Base-by-base conservation (phyloP, 1,140 invertebrate species). In the Contarinia nasturtii region DNA sequence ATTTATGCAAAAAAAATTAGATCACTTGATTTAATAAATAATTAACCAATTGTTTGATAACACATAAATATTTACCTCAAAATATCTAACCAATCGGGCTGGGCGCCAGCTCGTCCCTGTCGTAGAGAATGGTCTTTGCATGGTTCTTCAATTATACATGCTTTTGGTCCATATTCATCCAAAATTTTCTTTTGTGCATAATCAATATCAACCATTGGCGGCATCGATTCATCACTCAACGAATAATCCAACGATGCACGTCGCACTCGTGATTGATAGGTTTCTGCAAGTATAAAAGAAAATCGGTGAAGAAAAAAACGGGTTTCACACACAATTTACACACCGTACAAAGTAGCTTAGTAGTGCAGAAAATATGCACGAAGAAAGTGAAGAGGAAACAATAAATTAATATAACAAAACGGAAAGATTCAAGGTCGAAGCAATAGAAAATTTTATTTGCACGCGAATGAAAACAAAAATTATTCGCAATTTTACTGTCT, bases 81-180 rank as follows among this genome's bases (percentile, higher is more conserved):
- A 42, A 79, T 63, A 43, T 70, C 66, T 38, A 67, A 57, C 76
- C 76, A 79, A 57, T 75, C 68, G 48, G 52, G 58, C 59, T 60
- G 65, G 59, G 49, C 59, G 56, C 52, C 50, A 52, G 12, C 60
- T 54, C 50, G 57, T 61, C 5, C 55, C 48, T 51, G 40, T 36
- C 56, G 60, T 49, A 67, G 65, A 1, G 77, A 77, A 53, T 80
- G 76, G 48, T 73, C 66, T 11, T 69, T 61, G 54, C 78, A 81
- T 21, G 77, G 73, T 54, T 71, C 72, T 47, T 77, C 74, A 50
- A 76, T 77, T 51, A 81, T 68, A 55, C 78, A 81, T 47, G 78
- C 75, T 46, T 72, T 67, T 42, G 71, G 66, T 10, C 78, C 78
- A 41, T 80, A 66, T 62, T 80, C 76, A 1, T 58, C 57, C 19